Percentiles rank a stretch among this genome's conserved stretches.
Conservation (phyloP, 2,113 vertebrate genomes). For the Poeciliopsis turrubarensis region DNA sequence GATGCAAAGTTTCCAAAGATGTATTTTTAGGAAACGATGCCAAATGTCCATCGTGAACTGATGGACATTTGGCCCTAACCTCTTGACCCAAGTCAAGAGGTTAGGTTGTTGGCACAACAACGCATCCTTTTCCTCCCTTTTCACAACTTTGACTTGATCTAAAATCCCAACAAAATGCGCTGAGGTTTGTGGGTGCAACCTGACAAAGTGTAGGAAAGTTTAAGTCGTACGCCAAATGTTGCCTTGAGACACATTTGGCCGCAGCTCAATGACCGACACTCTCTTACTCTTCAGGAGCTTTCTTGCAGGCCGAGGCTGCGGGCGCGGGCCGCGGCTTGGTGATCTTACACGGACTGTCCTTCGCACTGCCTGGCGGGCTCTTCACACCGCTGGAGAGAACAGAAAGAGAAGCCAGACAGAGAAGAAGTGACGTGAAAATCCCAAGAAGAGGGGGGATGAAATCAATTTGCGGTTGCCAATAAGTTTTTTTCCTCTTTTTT, state of each 20-base stretch:
- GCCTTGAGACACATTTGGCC: neutral
- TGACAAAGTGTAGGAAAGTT: neutral
- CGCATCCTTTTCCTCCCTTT: neutral
- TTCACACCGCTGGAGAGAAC: constrained; percentile 48
- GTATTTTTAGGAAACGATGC: too few relatives aligned
- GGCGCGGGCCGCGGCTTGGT: constrained; percentile 36
- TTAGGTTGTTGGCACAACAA: too few relatives aligned
- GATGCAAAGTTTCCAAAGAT: too few relatives aligned
- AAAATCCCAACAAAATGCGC: neutral
- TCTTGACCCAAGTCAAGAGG: too few relatives aligned
- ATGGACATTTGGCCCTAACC: too few relatives aligned
- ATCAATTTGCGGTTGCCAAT: neutral
- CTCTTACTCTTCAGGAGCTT: constrained; percentile 67
- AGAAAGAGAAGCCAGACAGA: too few relatives aligned
- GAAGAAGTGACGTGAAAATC: neutral
- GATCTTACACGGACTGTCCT: constrained; percentile 59
- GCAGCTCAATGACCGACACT: neutral
- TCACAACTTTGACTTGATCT: neutral
- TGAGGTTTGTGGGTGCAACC: neutral
- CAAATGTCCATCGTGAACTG: too few relatives aligned
- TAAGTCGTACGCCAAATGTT: too few relatives aligned
- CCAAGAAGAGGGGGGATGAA: neutral
- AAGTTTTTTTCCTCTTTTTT: neutral
- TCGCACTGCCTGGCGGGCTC: constrained; percentile 59
- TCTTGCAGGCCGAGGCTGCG: constrained; percentile 59